These are phyloP conservation scores for Lathronympha strigana DNA, from an alignment of 2,888 invertebrate species.

Conservation along the genomic window DNA sequence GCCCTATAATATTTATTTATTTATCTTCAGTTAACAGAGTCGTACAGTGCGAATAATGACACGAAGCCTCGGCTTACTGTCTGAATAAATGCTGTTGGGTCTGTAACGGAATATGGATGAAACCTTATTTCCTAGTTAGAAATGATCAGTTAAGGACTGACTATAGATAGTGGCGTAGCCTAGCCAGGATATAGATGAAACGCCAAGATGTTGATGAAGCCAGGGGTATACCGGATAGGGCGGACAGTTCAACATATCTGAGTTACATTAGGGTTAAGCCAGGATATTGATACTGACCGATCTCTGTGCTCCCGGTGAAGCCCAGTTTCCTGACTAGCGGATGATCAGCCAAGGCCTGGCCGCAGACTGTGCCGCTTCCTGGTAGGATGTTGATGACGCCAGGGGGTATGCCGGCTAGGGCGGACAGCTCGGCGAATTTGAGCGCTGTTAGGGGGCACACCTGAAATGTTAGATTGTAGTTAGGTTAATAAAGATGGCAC, in stretches of 20 bases:
- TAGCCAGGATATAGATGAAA: too few species aligned
- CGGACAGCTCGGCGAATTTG: constrained; percentile 96
- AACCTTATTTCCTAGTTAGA: constrained; percentile 95
- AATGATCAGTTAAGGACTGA: constrained; percentile 94
- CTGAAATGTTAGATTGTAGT: constrained; percentile 53
- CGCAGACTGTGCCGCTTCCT: constrained; percentile 91
- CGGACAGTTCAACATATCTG: constrained; percentile 96
- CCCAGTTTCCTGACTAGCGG: constrained; percentile 94
- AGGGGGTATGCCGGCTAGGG: constrained; percentile 95
- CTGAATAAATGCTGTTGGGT: too few species aligned
- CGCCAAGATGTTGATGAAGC: constrained; percentile 97
- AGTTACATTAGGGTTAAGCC: constrained; percentile 96
- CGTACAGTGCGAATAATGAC: too few species aligned
- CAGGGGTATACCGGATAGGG: constrained; percentile 97
- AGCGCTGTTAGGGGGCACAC: constrained; percentile 96
- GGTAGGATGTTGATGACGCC: constrained; percentile 97
- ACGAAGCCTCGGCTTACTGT: too few species aligned
- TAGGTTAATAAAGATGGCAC: neutral
- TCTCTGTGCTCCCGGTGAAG: constrained; percentile 97
- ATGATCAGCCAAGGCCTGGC: constrained; percentile 95
- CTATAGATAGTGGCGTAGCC: constrained; percentile 93
- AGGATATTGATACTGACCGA: constrained; percentile 88
- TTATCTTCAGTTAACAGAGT: too few species aligned
- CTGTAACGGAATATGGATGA: too few species aligned
- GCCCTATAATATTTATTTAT: too few species aligned